Base-by-base conservation (phyloP, 2,113 vertebrate genomes). In the Romanogobio albipinnatus region DNA sequence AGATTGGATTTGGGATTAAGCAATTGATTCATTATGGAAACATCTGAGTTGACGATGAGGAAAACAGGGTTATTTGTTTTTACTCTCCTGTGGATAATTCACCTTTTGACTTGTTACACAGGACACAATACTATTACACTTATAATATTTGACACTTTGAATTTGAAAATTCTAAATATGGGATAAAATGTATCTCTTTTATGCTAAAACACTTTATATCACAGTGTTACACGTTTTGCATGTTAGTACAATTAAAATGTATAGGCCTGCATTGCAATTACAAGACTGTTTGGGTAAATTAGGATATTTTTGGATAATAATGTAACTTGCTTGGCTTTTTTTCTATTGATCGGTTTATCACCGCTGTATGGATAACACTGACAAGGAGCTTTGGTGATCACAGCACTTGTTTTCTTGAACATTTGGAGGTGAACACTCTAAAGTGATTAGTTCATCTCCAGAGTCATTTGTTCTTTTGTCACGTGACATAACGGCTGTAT, bases 1-100 rank as follows among this genome's bases (percentile, higher is more conserved):
- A 56, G 9, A 77, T 39, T 78, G 56, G 36, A n/a, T 78, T 43
- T 61, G 22, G 36, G 36, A 78, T 78, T 61, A 61, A 45, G 36
- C 36, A 61, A 78, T 1, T 15, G 33, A 45, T 17, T 58, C 36
- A 78, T 78, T 78, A 43, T 24, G 13, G 11, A 78, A 78, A 43
- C 76, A 58, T 77, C 29, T 61, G 56, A n/a, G 29, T 39, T 14
- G 45, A 77, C 22, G 76, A 24, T 36, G 29, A 59, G 61, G 22
- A 17, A 29, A 58, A n/a, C 17, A 56, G 51, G 10, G 22, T 24
- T 70, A 70, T 39, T 78, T 36, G 13, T 33, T 24, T 56, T 76
- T 43, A 43, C 76, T 43, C 26, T n/a, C 19, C 2, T 58, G 53
- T 39, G 36, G 17, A n/a, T 77, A 77, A 43, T 22, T 39, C 4